Evolutionary conservation across 1,140 invertebrate genomes (phyloP).

Genomic region (Ostrea edulis): DNA sequence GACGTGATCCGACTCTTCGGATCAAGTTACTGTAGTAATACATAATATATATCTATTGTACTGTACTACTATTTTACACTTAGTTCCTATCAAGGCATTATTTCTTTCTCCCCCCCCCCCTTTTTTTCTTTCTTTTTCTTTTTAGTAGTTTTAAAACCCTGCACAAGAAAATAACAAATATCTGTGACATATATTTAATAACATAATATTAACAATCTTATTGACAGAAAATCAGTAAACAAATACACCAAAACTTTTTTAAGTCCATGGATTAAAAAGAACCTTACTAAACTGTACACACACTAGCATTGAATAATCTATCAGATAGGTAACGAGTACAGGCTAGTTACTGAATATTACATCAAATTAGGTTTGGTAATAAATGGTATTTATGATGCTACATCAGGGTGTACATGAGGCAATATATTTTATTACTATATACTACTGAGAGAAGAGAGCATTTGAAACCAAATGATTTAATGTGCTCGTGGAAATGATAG

Average conservation of each 20-base stretch:
- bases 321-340: background rate
- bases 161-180: background rate
- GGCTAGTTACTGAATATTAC: background rate
- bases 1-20: no score
- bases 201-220: slow-evolving; percentile 30
- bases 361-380: background rate
- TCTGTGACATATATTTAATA: slow-evolving; percentile 30
- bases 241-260: slow-evolving; percentile 2
- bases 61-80: no score
- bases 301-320: background rate
- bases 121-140: no score
- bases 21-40: no score
- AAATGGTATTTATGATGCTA: background rate
- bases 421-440: background rate
- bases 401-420: background rate
- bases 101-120: no score
- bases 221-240: background rate
- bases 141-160: no score
- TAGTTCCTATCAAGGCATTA: no score
- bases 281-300: background rate
- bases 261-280: slow-evolving; percentile 11
- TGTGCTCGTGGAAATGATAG: no score
- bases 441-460: background rate
- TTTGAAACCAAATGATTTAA: background rate
- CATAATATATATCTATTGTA: no score